A percentile compares a stretch with the other conserved stretches of the same genome.
Conservation (phyloP, 1,140 invertebrate species). For the Probaryconus sp. region DNA sequence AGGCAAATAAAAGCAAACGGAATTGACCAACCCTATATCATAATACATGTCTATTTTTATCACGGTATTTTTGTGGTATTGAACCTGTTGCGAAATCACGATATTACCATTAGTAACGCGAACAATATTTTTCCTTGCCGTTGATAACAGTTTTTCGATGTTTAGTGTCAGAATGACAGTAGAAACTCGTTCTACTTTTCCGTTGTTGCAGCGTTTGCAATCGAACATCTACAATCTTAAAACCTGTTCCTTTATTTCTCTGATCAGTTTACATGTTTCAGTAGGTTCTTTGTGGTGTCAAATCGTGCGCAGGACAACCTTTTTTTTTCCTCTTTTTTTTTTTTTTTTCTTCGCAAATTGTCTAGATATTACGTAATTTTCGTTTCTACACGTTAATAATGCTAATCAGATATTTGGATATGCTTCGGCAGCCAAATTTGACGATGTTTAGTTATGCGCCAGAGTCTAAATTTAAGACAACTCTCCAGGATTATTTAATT, state of each 20-base stretch:
- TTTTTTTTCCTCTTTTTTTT: no score
- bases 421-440: no score
- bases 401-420: no score
- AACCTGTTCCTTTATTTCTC: conserved; percentile 23
- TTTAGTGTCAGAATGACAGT: conserved; percentile 32
- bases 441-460: no score
- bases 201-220: conserved; percentile 13
- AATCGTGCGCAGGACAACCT: no score
- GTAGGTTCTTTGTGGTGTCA: no score
- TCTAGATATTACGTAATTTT: no score
- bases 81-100: conserved; percentile 6
- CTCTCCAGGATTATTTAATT: no score
- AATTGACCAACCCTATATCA: conserved; percentile 13
- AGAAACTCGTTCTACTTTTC: conserved; percentile 57
- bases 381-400: no score
- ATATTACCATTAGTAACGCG: not conserved
- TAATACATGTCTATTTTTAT: conserved; percentile 19
- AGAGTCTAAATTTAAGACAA: no score
- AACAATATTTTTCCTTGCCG: conserved; percentile 30
- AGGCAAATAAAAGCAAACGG: no score
- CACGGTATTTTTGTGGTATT: conserved; percentile 15
- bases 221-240: conserved; percentile 25
- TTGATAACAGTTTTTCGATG: conserved; percentile 47
- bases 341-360: no score
- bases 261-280: not conserved